Percentiles rank a stretch among this genome's conserved stretches.
phyloP scores from a whole-genome alignment of 92 coral and sea anemone species.

The Porites lobata region DNA sequence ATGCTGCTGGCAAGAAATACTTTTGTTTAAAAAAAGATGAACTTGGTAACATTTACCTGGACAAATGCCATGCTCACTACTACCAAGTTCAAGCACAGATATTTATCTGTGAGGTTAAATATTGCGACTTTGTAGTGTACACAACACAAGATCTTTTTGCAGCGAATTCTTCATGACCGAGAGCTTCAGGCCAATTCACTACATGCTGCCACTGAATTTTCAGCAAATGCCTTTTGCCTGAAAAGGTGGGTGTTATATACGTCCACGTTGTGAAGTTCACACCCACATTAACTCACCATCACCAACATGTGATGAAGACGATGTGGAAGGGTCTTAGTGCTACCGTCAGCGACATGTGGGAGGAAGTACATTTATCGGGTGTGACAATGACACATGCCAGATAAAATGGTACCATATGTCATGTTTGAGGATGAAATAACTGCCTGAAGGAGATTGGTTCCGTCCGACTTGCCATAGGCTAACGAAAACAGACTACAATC shows the following conservation, averaged over 20 bases:
- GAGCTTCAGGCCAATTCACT: constrained; percentile 50
- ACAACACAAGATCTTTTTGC: constrained; percentile 31
- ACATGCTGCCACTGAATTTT: constrained; percentile 47
- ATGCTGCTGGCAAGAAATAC: constrained; percentile 23
- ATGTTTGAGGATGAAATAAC: constrained; percentile 41
- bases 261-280: constrained; percentile 3
- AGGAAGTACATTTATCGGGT: constrained; percentile 61
- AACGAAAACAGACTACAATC: no score
- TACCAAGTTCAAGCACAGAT: constrained; percentile 44
- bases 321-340: constrained; percentile 52
- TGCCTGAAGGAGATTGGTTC: constrained; percentile 65
- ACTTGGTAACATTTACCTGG: constrained; percentile 21
- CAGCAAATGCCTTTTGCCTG: constrained; percentile 57
- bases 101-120: constrained; percentile 30
- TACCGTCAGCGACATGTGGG: constrained; percentile 45
- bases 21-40: constrained; percentile 40
- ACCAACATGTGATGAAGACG: neutral
- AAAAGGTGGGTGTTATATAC: constrained; percentile 58
- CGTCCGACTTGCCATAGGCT: constrained; percentile 49
- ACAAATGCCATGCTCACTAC: constrained; percentile 34
- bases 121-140: constrained; percentile 67
- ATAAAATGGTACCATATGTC: constrained; percentile 68
- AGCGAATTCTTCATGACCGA: constrained; percentile 53
- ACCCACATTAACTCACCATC: no score
- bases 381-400: constrained; percentile 60